Conservation (phyloP, 2,113 vertebrate genomes). For the Brevimyrus niger region DNA sequence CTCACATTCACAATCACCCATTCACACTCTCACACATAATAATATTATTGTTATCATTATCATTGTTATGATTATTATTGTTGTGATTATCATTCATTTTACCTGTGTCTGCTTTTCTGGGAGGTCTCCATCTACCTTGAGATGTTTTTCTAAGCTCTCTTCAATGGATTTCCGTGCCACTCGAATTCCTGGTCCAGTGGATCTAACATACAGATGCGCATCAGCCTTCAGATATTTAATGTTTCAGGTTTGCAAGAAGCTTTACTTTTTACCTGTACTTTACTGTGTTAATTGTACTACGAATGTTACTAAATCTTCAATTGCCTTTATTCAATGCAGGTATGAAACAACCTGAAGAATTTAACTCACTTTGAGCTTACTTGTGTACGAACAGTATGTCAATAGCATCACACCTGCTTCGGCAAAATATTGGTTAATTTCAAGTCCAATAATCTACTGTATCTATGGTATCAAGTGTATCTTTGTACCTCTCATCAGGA, state of each 20-base stretch:
- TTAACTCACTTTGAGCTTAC: neutral
- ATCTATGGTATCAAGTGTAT: neutral
- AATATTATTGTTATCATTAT: neutral
- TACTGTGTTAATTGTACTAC: neutral
- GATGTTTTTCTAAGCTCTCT: constrained; percentile 44
- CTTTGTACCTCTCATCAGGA: constrained; percentile 44
- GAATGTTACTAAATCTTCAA: neutral
- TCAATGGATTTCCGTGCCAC: constrained; percentile 43
- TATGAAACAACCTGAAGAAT: neutral
- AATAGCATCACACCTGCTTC: neutral
- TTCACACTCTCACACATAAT: too few relatives aligned
- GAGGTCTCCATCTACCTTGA: constrained; percentile 35
- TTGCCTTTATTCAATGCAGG: neutral
- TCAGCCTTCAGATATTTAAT: neutral
- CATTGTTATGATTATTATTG: neutral
- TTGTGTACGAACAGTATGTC: neutral
- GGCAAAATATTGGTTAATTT: neutral
- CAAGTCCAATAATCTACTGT: neutral
- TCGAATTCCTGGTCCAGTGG: constrained; percentile 36
- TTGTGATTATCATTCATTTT: neutral
- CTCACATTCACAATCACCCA: too few relatives aligned
- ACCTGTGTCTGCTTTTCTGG: constrained; percentile 39
- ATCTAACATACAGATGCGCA: constrained; percentile 24
- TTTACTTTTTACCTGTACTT: too few relatives aligned
- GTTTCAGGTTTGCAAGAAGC: neutral